phyloP scores from a whole-genome alignment of 2,113 vertebrate species.

The Indicator maculatus region DNA sequence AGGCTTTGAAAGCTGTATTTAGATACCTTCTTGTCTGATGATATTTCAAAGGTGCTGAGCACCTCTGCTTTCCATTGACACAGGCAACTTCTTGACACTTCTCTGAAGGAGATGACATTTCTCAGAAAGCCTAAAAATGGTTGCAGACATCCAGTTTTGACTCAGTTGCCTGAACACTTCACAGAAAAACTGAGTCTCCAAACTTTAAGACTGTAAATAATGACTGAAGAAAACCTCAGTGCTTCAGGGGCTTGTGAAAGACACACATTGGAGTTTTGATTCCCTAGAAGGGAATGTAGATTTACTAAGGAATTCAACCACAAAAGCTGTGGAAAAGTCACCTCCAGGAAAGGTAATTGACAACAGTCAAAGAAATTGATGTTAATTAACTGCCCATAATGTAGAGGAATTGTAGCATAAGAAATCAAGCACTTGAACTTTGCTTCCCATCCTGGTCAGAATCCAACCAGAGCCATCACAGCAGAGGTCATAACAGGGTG shows the following conservation, averaged over 20 bases:
- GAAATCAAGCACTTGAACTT: neutral
- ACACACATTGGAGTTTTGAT: neutral
- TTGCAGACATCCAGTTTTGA: neutral
- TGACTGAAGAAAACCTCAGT: neutral
- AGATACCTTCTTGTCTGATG: neutral
- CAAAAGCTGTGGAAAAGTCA: neutral
- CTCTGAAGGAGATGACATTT: neutral
- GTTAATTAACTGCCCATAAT: neutral
- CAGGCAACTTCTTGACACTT: neutral
- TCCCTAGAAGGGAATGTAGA: neutral
- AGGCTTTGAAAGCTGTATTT: conserved; percentile 22
- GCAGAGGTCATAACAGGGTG: neutral
- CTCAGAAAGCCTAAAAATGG: conserved; percentile 12
- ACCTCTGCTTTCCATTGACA: conserved; percentile 16
- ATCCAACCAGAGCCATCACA: neutral
- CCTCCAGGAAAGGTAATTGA: neutral
- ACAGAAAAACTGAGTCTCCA: neutral
- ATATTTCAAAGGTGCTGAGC: neutral
- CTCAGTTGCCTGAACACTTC: neutral
- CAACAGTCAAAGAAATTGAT: neutral
- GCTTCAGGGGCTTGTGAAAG: neutral
- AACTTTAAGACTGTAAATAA: neutral
- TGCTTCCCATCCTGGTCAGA: neutral
- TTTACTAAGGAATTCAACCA: neutral
- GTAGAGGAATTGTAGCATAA: neutral